Evolutionary conservation across 2,888 invertebrate genomes (phyloP), one percentile per base, ranked within the genome.

Genomic region (Pyralis farinalis): DNA sequence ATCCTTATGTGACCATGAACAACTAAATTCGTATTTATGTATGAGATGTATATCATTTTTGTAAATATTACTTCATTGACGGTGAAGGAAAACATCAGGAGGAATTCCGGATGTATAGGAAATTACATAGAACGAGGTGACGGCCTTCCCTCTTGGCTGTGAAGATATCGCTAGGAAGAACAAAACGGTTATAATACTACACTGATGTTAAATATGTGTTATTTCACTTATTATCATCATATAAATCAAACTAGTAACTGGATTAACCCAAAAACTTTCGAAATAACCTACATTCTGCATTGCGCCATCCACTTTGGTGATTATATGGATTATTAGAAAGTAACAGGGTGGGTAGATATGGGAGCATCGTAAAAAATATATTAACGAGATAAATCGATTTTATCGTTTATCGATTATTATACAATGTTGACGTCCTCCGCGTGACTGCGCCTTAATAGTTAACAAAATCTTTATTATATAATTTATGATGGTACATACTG

Each of bases 401-500:
- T 68, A 64, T 66, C 65, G 71, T 58, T 59, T 64, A 64, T 57
- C 57, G 48, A 46, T 44, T 63, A 58, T 54, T 60, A 61, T 53
- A 44, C 51, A 49, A 61, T 60, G 42, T 45, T 40, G 28, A 6
- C 16, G 21, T 51, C 53, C 53, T 25, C 21, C 37, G 31, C 37
- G 27, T 25, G 59, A 54, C 60, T 63, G 63, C 53, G 53, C 60
- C 60, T 64, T 66, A 66, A 69, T 58, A 51, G 46, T 40, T 33
- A 33, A 39, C 61, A 54, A 58, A 64, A 66, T 63, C 61, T 64
- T 68, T 70, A 68, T 69, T 68, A 62, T 49, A 46, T 58, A 55
- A 65, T 68, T 67, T 69, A 70, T 63, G 62, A 53, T 29, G 16
- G 4, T 16, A 16, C 16, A 16, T 16, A 16, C 4, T 16, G 16